Conservation (phyloP, 35 echinoderm and acorn worm species). For the Diadema setosum region DNA sequence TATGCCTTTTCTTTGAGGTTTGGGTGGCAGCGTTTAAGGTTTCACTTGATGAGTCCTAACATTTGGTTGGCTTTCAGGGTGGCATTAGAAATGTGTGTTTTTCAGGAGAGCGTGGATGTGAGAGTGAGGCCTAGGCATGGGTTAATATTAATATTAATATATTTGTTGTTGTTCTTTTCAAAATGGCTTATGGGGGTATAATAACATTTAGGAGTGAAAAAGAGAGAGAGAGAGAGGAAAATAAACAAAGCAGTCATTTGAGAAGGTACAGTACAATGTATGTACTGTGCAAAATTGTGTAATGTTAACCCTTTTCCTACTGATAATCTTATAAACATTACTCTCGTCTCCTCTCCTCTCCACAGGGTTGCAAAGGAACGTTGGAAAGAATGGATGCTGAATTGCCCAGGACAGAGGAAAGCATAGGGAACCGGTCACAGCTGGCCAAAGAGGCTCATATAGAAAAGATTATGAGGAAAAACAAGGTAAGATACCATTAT, state of each 20-base stretch:
- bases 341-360: not conserved
- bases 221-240: not conserved
- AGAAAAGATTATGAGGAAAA: slow-evolving; percentile 87
- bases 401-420: slow-evolving; percentile 67
- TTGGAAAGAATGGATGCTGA: slow-evolving; percentile 74
- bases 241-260: not conserved
- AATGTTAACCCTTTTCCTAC: not conserved
- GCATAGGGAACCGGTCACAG: slow-evolving; percentile 68
- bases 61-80: too few relatives aligned
- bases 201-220: not conserved
- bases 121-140: too few relatives aligned
- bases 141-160: too few relatives aligned
- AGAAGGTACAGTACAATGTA: not conserved
- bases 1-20: slow-evolving; percentile 5
- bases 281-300: not conserved
- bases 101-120: too few relatives aligned
- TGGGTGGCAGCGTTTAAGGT: too few relatives aligned
- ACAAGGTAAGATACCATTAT: slow-evolving; percentile 58
- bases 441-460: slow-evolving; percentile 74
- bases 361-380: slow-evolving; percentile 47
- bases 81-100: too few relatives aligned
- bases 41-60: too few relatives aligned
- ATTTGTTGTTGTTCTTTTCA: not conserved
- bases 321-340: not conserved
- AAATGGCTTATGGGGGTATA: not conserved